These are phyloP conservation scores for Dicroscelio sp. DNA, from an alignment of 2,888 invertebrate species.

Conservation along the genomic window DNA sequence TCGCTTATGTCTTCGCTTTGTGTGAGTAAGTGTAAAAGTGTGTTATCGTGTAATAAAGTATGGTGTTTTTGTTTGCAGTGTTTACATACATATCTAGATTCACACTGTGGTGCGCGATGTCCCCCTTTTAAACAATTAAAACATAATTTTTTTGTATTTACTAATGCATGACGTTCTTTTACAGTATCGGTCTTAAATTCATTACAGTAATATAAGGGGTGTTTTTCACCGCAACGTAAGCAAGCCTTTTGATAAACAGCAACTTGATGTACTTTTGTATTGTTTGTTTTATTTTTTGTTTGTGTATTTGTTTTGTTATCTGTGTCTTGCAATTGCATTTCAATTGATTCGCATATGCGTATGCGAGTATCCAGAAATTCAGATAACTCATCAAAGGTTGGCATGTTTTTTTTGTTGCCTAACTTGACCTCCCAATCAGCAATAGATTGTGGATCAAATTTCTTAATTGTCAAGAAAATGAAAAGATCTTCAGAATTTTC, in stretches of 20 bases:
- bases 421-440: neutral
- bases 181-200: neutral
- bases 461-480: neutral
- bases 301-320: neutral
- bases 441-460: neutral
- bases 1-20: neutral
- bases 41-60: neutral
- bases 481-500: neutral
- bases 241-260: neutral
- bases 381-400: neutral
- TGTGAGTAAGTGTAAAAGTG: neutral
- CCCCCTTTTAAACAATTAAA: slow-evolving; percentile 1
- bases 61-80: neutral
- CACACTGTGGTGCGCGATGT: neutral
- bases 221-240: neutral
- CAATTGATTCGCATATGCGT: neutral
- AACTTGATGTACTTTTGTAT: neutral
- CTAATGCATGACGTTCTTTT: neutral
- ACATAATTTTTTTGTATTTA: neutral
- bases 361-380: neutral
- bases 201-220: neutral
- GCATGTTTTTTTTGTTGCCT: neutral
- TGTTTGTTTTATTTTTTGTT: neutral
- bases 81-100: neutral
- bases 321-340: neutral